A percentile compares a stretch with the other conserved stretches of the same genome.
phyloP scores from a whole-genome alignment of 2,797 vertebrate species.

The Dicrostonyx torquatus region DNA sequence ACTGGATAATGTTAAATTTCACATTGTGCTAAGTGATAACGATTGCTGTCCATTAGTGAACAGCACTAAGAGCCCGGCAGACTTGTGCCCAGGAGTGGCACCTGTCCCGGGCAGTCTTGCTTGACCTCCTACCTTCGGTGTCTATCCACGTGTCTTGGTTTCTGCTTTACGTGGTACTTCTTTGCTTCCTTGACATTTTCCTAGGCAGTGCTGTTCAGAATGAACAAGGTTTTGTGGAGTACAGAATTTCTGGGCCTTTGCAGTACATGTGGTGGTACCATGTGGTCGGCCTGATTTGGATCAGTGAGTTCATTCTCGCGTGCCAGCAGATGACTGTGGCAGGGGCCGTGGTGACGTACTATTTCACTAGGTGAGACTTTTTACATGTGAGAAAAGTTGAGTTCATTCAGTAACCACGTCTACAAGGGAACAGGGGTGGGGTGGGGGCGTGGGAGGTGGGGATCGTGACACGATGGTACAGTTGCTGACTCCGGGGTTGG shows the following conservation, averaged over 20 bases:
- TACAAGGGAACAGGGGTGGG: background rate
- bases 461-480: background rate
- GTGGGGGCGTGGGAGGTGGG: background rate
- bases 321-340: slow-evolving; percentile 99
- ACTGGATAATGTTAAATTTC: slow-evolving; percentile 20
- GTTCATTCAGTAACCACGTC: background rate
- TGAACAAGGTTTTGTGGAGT: slow-evolving; percentile 93
- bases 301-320: slow-evolving; percentile 97
- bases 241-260: slow-evolving; percentile 90
- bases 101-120: background rate
- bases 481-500: background rate
- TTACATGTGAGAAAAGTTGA: background rate
- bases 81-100: background rate
- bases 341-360: slow-evolving; percentile 98
- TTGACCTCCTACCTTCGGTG: background rate
- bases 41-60: slow-evolving; percentile 29
- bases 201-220: slow-evolving; percentile 93
- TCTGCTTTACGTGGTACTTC: slow-evolving; percentile 1
- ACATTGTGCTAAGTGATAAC: slow-evolving; percentile 29
- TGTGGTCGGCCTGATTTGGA: slow-evolving; percentile 95
- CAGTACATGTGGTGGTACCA: slow-evolving; percentile 99
- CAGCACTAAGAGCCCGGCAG: background rate
- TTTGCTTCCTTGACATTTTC: slow-evolving; percentile 66
- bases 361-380: slow-evolving; percentile 94
- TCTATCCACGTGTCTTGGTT: background rate